Percentiles rank a stretch among this genome's conserved stretches.
phyloP scores from a whole-genome alignment of 2,113 vertebrate genomes.

The Amazona vittata region DNA sequence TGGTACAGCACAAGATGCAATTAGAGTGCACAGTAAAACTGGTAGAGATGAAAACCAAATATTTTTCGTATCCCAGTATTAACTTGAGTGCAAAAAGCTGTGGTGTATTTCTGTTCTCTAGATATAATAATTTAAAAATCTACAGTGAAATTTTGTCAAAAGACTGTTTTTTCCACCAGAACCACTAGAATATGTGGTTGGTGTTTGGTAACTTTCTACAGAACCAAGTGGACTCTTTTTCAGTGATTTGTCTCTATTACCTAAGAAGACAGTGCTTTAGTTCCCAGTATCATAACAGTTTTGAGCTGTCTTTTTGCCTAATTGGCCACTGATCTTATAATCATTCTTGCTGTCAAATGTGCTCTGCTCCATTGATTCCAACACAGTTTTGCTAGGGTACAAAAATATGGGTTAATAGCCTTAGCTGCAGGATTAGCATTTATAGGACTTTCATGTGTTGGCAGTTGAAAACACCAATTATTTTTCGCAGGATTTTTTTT shows the following conservation, averaged over 20 bases:
- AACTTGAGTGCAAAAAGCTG: background rate
- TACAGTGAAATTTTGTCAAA: background rate
- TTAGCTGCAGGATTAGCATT: constrained; percentile 15
- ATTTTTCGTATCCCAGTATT: background rate
- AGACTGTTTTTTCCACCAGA: background rate
- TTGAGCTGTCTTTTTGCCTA: constrained; percentile 46
- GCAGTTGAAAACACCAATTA: constrained; percentile 33
- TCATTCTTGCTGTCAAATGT: background rate
- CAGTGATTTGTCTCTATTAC: background rate
- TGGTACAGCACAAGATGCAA: background rate
- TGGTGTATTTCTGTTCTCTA: background rate
- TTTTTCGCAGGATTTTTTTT: constrained; percentile 12
- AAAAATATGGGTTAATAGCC: constrained; percentile 25
- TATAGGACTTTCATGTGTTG: background rate
- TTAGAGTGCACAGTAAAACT: background rate
- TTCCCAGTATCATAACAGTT: background rate
- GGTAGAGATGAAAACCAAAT: background rate
- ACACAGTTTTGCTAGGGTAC: background rate
- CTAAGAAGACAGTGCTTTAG: background rate
- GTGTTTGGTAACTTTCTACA: background rate
- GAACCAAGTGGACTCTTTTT: background rate
- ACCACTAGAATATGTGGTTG: background rate
- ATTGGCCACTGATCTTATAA: constrained; percentile 44
- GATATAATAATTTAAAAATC: background rate
- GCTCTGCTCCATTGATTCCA: constrained; percentile 29